Conservation (phyloP, 2,888 invertebrate species). For the Pollenia amentaria region DNA sequence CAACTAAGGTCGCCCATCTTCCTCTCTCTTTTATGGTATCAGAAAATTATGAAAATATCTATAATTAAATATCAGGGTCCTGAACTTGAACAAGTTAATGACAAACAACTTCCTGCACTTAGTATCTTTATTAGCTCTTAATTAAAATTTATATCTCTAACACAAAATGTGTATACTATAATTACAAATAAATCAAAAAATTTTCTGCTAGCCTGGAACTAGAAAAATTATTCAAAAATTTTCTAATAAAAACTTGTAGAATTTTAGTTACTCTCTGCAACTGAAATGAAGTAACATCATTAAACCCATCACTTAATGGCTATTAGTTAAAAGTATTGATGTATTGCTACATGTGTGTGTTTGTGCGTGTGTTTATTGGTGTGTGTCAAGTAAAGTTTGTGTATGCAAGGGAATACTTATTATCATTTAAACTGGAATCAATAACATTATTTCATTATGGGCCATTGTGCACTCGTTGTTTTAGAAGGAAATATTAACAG, state of each 20-base stretch:
- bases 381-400: slow-evolving; percentile 11
- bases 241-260: too few species aligned
- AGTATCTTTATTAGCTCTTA: not conserved
- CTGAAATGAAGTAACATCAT: slow-evolving; percentile 27
- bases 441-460: slow-evolving; percentile 69
- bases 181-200: not conserved
- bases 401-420: slow-evolving; percentile 52
- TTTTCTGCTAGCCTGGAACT: too few species aligned
- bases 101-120: not conserved
- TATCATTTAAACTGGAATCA: slow-evolving; percentile 57
- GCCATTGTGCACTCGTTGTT: slow-evolving; percentile 50
- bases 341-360: not conserved
- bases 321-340: not conserved
- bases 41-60: not conserved
- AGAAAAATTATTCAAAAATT: too few species aligned
- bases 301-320: slow-evolving; percentile 17
- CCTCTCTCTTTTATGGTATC: not conserved
- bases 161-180: not conserved
- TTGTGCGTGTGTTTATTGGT: not conserved
- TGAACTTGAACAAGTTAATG: slow-evolving; percentile 45
- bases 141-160: not conserved
- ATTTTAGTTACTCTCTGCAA: not conserved
- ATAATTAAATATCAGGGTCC: slow-evolving; percentile 9
- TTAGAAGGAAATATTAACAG: slow-evolving; percentile 7
- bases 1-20: slow-evolving; percentile 12